Evolutionary conservation across 2,888 invertebrate species (phyloP), one percentile per base, ranked within the genome.

Genomic region (Melanotus villosus): DNA sequence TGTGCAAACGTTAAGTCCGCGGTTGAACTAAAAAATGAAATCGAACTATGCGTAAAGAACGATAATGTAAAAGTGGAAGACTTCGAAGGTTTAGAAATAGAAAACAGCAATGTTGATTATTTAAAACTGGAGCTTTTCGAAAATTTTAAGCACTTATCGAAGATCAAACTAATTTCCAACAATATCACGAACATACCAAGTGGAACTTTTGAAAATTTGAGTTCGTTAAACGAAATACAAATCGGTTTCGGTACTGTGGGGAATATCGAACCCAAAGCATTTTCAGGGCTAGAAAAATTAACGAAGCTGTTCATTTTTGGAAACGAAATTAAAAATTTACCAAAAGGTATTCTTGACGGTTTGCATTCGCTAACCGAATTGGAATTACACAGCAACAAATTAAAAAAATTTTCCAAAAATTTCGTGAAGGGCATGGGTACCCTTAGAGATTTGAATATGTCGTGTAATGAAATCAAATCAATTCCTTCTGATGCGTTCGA

Each of bases 61-160:
- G 64, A 57, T 4, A 19, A 41, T 5, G 45, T 65, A 0, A 1
- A 30, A 12, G 1, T 34, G 2, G 64, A 32, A 23, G 56, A 56
- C 21, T 43, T 64, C 12, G n/a, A 56, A 14, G 56, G 45, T 2
- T 14, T 64, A 1, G 54, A 64, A 41, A 64, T 64, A 18, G 12
- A 18, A 19, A 14, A 21, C 2, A 64, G 64, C 21, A 41, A 64
- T 4, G 23, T 64, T 4, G 45, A 41, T 9, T 54, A 56, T 56
- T 14, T 64, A 14, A 41, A 26, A 21, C 45, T 43, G 12, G 10
- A 32, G 5, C 2, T 64, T 10, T 64, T 64, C 19, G 14, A 62
- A 10, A 50, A 26, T 18, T n/a, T 64, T 0, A 6, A 32, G 10
- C 34, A 32, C 16, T 26, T 64, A 3, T 6, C 19, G 9, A 56